phyloP scores from a whole-genome alignment of 2,113 vertebrate genomes.

The Chinchilla lanigera region DNA sequence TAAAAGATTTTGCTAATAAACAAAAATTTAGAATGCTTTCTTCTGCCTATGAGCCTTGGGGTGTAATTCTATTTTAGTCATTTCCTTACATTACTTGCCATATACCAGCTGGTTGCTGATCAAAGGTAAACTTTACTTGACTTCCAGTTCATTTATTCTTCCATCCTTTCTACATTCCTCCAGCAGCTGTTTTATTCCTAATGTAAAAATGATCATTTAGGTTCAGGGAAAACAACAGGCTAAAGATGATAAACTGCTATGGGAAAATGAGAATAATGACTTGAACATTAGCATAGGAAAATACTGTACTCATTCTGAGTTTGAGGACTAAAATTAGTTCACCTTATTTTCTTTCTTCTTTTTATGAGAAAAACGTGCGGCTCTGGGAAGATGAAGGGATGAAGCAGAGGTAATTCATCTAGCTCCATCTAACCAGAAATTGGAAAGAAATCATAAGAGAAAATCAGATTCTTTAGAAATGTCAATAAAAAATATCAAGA shows the following conservation, averaged over 20 bases:
- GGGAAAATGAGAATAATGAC: constrained; percentile 20
- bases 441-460: neutral
- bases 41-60: neutral
- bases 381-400: constrained; percentile 21
- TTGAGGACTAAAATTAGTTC: constrained; percentile 37
- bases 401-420: neutral
- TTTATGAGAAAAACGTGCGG: constrained; percentile 14
- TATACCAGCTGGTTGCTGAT: neutral
- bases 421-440: neutral
- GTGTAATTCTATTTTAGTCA: neutral
- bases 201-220: constrained; percentile 44
- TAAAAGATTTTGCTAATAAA: neutral
- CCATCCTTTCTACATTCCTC: neutral
- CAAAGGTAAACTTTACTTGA: neutral
- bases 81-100: neutral
- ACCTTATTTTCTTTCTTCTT: constrained; percentile 45
- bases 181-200: neutral
- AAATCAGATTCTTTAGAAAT: constrained; percentile 33
- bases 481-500: constrained; percentile 35
- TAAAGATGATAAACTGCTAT: constrained; percentile 42
- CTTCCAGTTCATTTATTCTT: neutral
- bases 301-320: neutral
- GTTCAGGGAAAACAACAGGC: neutral
- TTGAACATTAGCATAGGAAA: constrained; percentile 32
- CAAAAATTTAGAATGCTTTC: no score